Evolutionary conservation across 2,888 invertebrate species (phyloP).

Genomic region (Chaetogeoica ovagalla): DNA sequence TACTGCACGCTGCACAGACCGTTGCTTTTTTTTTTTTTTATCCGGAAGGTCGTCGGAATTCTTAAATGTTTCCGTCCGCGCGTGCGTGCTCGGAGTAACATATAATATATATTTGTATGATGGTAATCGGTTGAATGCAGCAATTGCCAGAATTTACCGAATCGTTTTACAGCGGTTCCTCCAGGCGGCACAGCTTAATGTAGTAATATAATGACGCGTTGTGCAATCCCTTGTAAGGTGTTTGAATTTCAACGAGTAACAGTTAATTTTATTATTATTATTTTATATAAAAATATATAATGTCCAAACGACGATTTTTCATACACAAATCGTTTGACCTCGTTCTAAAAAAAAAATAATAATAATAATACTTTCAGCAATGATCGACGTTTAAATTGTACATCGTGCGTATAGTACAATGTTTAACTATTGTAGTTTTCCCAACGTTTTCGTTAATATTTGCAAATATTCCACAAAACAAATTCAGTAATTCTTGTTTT

Average conservation of each 20-base stretch:
- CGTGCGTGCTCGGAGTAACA: neutral
- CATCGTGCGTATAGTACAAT: neutral
- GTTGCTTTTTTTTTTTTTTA: conserved; percentile 4
- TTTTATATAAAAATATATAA: too few relatives aligned
- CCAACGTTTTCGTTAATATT: neutral
- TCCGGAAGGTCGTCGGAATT: conserved; percentile 34
- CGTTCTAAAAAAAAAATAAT: neutral
- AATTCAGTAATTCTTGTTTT: neutral
- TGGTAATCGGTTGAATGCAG: neutral
- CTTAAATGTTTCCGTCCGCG: neutral
- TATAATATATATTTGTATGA: neutral
- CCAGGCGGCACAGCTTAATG: neutral
- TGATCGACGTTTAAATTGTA: conserved; percentile 5
- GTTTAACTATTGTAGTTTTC: too few relatives aligned
- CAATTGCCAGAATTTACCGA: neutral
- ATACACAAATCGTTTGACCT: conserved; percentile 18
- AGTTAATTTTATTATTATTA: conserved; percentile 35
- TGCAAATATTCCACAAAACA: neutral
- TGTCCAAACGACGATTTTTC: neutral
- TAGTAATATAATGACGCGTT: neutral
- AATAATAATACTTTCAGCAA: neutral
- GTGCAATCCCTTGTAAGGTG: conserved; percentile 19
- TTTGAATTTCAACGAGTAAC: conserved; percentile 30
- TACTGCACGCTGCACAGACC: neutral
- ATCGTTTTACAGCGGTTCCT: conserved; percentile 20